Base-by-base conservation (phyloP, 2,113 vertebrate genomes). In the Rhinoptilus africanus region DNA sequence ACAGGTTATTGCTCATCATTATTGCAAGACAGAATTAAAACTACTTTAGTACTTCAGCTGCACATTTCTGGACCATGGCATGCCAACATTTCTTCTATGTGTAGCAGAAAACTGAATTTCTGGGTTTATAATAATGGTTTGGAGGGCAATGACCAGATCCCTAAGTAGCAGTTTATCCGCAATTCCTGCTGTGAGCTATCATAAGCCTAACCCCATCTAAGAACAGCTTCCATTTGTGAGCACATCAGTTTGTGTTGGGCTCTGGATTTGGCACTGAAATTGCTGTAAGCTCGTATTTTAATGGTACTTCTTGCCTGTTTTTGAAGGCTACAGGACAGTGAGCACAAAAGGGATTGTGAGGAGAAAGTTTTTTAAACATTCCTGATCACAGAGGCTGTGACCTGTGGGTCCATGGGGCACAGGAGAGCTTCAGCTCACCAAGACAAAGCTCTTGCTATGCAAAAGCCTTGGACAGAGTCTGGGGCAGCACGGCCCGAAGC, bases 21-120 rank as follows among this genome's bases (percentile, higher is more conserved):
- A 39, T 23, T 72, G 77, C 76, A 64, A 93, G 91, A 53, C 35
- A 79, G 66, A 95, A 92, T 89, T 93, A 84, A 93, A 88, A 67
- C 22, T 47, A 18, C 43, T 93, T 64, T 34, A 35, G 43, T 43
- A 34, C 45, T 81, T 83, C 10, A 50, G 32, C 27, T 39, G 21
- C 27, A 19, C 5, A 20, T 82, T 73, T 83, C 74, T 92, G 63
- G 74, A 57, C 57, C 1, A 1, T 0, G 5, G 26, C 35, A 32
- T 3, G 5, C 7, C 82, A 68, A 56, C 16, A 6, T 48, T 85
- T 68, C 48, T 69, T 51, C 53, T 18, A 0, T 0, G 0, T 22
- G 35, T 56, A 54, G 50, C 3, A 8, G 35, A 37, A 48, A 92
- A 75, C 1, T 14, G 67, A 59, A 41, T 78, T 89, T 92, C 76